Base-by-base conservation (phyloP, 92 coral and sea anemone genomes). In the Porites rus region DNA sequence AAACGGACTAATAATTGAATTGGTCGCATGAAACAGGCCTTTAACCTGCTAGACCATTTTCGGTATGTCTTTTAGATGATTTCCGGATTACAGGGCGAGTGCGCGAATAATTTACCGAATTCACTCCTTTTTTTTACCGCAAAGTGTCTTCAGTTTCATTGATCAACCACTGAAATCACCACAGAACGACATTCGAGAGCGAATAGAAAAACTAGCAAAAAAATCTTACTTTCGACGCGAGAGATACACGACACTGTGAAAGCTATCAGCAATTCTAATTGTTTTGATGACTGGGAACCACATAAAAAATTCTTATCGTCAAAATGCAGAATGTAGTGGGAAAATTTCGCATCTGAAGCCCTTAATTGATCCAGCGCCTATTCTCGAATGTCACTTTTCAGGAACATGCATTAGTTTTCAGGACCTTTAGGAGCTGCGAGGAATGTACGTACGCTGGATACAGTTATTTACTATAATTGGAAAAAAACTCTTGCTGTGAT, bases 191-290 rank as follows among this genome's bases (percentile, higher is more conserved):
- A 81, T 25, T 71, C 68, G 6, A 38, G 6, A 38, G 46, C 46
- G 13, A 70, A 81, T 69, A 28, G 63, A 65, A 24, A 80, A 54
- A 71, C 16, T 58, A 56, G 77, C 67, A 25, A 79, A 19, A 46
- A 52, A 22, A 24, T 81, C 77, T 60, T 81, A 68, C 58, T 70
- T 81, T 18, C 31, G 77, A 38, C 77, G 53, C 69, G 61, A 17
- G 53, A 56, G 64, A 38, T 38, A 38, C 46, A 69, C 85, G 10
- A 69, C 56, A 31, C 38, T 50, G 54, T 20, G 50, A 59, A 70
- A 69, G 77, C 78, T 20, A 81, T 70, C 76, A 81, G 68, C 8
- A 38, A n/a, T 69, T 38, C 13, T 56, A 38, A 58, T 81, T 58
- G 86, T 81, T 70, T 81, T 28, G 10, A 69, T 71, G 59, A 70